Base-by-base conservation (phyloP, 2,888 invertebrate species). In the Pandemis heparana region DNA sequence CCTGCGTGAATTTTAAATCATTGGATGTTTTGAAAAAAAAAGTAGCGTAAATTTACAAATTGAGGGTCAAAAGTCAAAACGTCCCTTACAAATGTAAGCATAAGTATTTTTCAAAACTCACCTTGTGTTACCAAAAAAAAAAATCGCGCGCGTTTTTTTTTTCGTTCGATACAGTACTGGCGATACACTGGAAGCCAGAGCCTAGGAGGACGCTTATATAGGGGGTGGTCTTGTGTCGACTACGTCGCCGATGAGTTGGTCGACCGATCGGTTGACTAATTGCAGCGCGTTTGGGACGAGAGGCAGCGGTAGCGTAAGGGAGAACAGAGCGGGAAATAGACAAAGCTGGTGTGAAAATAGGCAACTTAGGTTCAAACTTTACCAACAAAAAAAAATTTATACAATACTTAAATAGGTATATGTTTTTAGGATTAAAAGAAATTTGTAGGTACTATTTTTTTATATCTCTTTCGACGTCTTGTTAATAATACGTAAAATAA, bases 191-290 rank as follows among this genome's bases (percentile, higher is more conserved):
- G 81, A 79, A 80, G 80, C 74, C 75, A 74, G 77, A 75, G 75
- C 78, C 76, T 78, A 83, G 78, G 77, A 82, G 83, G 75, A 79
- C 82, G 85, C 85, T 91, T 90, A 87, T 91, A 91, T 91, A 90
- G 88, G 84, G 89, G 89, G 84, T 83, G 75, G 77, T 74, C 75
- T 75, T 74, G 77, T 77, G 72, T 2, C 79, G 79, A 38, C 16
- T 16, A 48, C 63, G 16, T 6, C 46, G 16, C 51, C 16, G 18
- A 81, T 79, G 62, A 74, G 79, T 81, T 76, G 76, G 69, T 76
- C 76, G 80, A 83, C 80, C 79, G 70, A 83, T 82, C 79, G 81
- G 41, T 74, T 75, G 79, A 81, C 75, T 48, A 39, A 77, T 77
- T 65, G 67, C 62, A 56, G 32, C 1, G 46, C 14, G 23, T 14